Percentiles rank a stretch among this genome's conserved stretches.
phyloP scores from a whole-genome alignment of 2,113 vertebrate species.

The Neotragus pygmaeus region DNA sequence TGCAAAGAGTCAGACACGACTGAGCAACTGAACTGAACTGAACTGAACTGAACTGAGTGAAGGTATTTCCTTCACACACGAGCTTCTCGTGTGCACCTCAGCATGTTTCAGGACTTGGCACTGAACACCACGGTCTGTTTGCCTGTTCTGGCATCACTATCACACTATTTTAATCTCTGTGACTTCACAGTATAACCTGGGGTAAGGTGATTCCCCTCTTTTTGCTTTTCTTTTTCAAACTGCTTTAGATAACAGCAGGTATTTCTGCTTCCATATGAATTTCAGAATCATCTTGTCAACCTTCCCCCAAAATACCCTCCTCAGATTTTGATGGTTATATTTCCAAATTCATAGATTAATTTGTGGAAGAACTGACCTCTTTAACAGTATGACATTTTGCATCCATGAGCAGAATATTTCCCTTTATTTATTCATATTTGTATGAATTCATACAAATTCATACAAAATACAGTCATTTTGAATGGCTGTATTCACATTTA shows the following conservation, averaged over 20 bases:
- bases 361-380: neutral
- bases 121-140: no score
- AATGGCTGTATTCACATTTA: neutral
- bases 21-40: no score
- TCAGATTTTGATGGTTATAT: neutral
- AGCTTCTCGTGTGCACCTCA: no score
- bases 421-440: neutral
- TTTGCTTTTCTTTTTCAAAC: neutral
- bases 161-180: neutral
- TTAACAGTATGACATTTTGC: neutral
- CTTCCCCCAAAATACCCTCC: neutral
- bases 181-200: neutral
- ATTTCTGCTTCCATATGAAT: neutral
- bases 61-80: neutral
- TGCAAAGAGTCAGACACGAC: fast-evolving
- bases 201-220: neutral
- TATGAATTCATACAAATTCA: neutral
- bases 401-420: neutral
- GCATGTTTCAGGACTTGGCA: no score
- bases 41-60: no score
- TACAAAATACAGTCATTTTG: neutral
- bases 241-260: neutral
- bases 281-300: neutral
- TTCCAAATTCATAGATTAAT: neutral
- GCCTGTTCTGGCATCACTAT: no score